These are phyloP conservation scores for Pantherophis guttatus DNA, from an alignment of 2,113 vertebrate species.

Conservation along the genomic window DNA sequence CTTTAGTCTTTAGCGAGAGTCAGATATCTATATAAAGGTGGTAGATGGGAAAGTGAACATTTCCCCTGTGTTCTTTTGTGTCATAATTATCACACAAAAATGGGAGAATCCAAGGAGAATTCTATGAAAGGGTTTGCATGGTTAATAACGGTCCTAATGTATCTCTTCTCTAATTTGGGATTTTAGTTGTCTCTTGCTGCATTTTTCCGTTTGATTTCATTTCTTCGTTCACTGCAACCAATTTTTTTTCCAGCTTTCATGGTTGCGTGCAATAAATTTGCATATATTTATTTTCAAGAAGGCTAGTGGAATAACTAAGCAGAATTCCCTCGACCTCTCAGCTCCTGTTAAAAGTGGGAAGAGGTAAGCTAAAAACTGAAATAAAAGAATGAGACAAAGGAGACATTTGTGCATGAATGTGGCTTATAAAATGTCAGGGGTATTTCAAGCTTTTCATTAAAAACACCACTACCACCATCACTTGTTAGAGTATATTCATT, in stretches of 20 bases:
- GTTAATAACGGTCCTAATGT: neutral
- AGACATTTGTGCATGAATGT: neutral
- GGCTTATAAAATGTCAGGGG: neutral
- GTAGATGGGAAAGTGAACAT: neutral
- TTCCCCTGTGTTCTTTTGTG: neutral
- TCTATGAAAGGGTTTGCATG: neutral
- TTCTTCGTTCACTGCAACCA: conserved; percentile 34
- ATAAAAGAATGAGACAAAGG: neutral
- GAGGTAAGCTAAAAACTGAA: conserved; percentile 1
- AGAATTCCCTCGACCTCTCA: conserved; percentile 44
- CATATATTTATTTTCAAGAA: conserved; percentile 44
- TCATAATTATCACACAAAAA: neutral
- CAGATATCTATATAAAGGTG: neutral
- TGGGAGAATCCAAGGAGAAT: neutral
- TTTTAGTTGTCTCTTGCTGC: neutral
- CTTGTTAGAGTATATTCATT: too few species aligned
- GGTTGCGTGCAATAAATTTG: conserved; percentile 15
- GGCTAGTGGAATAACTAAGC: conserved; percentile 38
- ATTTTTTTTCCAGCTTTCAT: neutral
- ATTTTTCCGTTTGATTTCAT: conserved; percentile 20
- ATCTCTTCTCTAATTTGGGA: neutral
- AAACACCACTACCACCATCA: neutral
- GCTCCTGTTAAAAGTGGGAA: conserved; percentile 39
- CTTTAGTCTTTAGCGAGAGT: neutral
- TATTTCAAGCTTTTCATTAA: neutral